These are phyloP conservation scores for Notothenia rossii DNA, from an alignment of 2,113 vertebrate species.

Conservation along the genomic window DNA sequence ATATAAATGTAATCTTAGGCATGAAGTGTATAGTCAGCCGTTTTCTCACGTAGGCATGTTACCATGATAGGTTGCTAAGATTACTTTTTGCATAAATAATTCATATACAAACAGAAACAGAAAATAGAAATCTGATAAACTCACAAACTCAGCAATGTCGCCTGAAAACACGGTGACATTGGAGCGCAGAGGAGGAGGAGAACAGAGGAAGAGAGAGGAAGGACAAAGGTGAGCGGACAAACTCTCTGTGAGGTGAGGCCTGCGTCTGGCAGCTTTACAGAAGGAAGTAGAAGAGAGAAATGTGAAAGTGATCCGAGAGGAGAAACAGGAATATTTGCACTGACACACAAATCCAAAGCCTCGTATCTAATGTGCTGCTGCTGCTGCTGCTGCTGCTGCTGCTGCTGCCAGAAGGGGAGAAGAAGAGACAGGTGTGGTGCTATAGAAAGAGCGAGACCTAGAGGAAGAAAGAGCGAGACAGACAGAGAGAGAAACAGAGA, in stretches of 20 bases:
- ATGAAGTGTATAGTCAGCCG: conserved; percentile 11
- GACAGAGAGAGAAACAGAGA: conserved; percentile 31
- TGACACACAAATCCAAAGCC: conserved; percentile 23
- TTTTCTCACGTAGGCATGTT: conserved; percentile 17
- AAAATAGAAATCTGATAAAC: not conserved
- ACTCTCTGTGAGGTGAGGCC: conserved; percentile 28
- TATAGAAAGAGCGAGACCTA: not conserved
- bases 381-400: conserved; percentile 12
- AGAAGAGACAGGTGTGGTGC: conserved; percentile 19
- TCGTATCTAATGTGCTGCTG: conserved; percentile 27
- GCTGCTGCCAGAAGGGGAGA: conserved; percentile 9
- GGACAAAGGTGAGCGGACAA: conserved; percentile 4
- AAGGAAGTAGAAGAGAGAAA: conserved; percentile 39
- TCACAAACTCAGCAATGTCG: conserved; percentile 21
- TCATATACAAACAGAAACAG: conserved; percentile 8
- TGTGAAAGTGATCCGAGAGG: conserved; percentile 43
- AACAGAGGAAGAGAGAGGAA: conserved; percentile 16
- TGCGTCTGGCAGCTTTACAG: conserved; percentile 29
- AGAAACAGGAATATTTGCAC: conserved; percentile 46
- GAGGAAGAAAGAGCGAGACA: conserved; percentile 23
- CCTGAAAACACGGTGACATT: conserved; percentile 14
- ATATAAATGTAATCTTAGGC: conserved; percentile 18
- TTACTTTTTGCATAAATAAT: conserved; percentile 23
- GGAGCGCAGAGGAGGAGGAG: conserved; percentile 5
- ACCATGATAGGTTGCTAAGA: not conserved